Base-by-base conservation (phyloP, 1,140 invertebrate genomes). In the Pemphigus obesinymphae region DNA sequence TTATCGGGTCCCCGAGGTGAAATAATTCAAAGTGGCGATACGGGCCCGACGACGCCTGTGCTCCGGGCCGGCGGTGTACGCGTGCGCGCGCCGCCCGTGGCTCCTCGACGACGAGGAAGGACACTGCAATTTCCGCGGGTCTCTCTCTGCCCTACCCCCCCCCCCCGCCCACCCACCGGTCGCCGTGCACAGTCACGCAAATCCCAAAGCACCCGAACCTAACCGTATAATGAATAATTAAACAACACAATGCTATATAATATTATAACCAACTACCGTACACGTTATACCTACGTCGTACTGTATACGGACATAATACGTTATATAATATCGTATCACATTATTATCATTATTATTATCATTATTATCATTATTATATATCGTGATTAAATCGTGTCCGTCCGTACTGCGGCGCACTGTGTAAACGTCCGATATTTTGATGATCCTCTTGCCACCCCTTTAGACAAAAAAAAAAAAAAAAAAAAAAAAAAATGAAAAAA, bases 1-100 rank as follows among this genome's bases (percentile, higher is more conserved):
- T 68, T 68, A 70, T 55, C 55, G 37, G 23, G 76, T 80, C 76
- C 76, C 76, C 53, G 37, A 80, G 76, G 76, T 80, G 76, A 80
- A 80, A 80, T 80, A 80, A 80, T 80, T 80, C 76, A 80, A 80
- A 80, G 76, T 61, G 76, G 34, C 37, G 37, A 63, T 80, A 80
- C 34, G 50, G 34, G 55, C 37, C 34, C 37, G 73, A 20, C 17
- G 53, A 40, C 45, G 23, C 48, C 20, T 53, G 13, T 23, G 3
- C 10, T n/a, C 53, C 5, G n/a, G 13, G 11, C 29, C 17, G 7
- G 8, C 55, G n/a, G 7, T 53, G 50, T 55, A 8, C 13, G 26
- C 55, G 26, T 26, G 20, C 17, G 53, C 23, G 23, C 5, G 8
- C 31, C 45, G 17, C 26, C 48, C 23, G 50, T 43, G 3, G 13